Evolutionary conservation across 92 coral and sea anemone species (phyloP).

Genomic region (Hydrozoanthus gracilis): DNA sequence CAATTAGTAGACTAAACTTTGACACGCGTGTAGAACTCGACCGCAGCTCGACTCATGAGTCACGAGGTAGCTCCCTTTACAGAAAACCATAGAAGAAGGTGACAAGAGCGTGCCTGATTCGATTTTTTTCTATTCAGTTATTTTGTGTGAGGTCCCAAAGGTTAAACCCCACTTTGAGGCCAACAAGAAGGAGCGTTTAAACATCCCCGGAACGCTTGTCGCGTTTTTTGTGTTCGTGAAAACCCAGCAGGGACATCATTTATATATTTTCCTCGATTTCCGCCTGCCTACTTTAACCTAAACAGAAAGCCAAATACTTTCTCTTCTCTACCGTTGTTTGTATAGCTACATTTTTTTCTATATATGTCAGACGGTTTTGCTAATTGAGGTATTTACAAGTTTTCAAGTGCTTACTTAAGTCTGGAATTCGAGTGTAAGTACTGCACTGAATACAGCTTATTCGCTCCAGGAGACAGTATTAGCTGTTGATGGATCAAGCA

Average conservation of each 20-base stretch:
- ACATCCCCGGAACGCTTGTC: constrained; percentile 27
- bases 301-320: neutral
- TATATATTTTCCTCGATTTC: constrained; percentile 1
- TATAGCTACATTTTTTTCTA: neutral
- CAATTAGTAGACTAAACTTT: constrained; percentile 22
- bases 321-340: neutral
- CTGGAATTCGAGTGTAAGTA: constrained; percentile 27
- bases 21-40: constrained; percentile 22
- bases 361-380: constrained; percentile 23
- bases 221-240: neutral
- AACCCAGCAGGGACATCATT: constrained; percentile 43
- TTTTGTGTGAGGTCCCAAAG: constrained; percentile 24
- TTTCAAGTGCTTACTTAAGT: constrained; percentile 36
- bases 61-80: neutral
- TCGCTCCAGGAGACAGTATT: constrained; percentile 34
- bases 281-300: neutral
- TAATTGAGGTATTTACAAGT: constrained; percentile 39
- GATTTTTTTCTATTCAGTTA: constrained; percentile 4
- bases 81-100: neutral
- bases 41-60: neutral
- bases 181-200: constrained; percentile 3
- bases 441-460: constrained; percentile 25
- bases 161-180: constrained; percentile 44
- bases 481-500: constrained; percentile 40
- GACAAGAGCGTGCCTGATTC: constrained; percentile 11